Evolutionary conservation across 2,888 invertebrate species (phyloP).

Genomic region (Troilus luridus): DNA sequence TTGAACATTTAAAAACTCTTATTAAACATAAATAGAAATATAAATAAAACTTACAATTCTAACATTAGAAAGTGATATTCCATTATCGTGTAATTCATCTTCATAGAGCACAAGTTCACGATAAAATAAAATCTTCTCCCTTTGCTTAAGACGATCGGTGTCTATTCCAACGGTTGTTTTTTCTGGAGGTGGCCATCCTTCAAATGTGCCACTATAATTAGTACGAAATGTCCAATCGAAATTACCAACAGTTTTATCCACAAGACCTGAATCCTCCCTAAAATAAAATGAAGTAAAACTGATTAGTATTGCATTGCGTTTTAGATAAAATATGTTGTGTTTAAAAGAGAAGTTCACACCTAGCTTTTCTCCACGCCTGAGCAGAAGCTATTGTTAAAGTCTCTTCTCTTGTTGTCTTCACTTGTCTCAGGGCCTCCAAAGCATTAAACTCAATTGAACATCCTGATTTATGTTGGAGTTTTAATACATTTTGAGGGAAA

Average conservation of each 20-base stretch:
- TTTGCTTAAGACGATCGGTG: conserved; percentile 87
- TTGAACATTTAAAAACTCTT: not conserved
- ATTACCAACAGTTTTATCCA: conserved; percentile 83
- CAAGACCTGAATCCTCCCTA: conserved; percentile 77
- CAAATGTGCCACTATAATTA: conserved; percentile 87
- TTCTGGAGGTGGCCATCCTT: conserved; percentile 74
- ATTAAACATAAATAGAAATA: not conserved
- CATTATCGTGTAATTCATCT: conserved; percentile 98
- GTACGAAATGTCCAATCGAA: conserved; percentile 99
- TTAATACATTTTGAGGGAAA: conserved; percentile 90
- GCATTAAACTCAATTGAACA: conserved; percentile 86
- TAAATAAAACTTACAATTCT: conserved; percentile 84
- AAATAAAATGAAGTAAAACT: conserved; percentile 37
- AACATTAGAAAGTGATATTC: conserved; percentile 89
- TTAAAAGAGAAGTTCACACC: conserved; percentile 72
- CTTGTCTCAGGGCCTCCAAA: conserved; percentile 88
- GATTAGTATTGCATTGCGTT: not conserved
- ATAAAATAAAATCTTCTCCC: conserved; percentile 94
- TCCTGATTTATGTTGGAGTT: conserved; percentile 79
- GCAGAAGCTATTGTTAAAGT: conserved; percentile 90
- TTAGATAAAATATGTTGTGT: not conserved
- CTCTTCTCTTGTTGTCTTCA: conserved; percentile 80
- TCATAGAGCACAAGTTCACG: conserved; percentile 95
- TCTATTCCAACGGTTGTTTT: conserved; percentile 83
- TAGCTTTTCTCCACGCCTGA: conserved; percentile 91